Evolutionary conservation across 2,797 vertebrate genomes (phyloP).

Genomic region (Rhinichthys osculus): DNA sequence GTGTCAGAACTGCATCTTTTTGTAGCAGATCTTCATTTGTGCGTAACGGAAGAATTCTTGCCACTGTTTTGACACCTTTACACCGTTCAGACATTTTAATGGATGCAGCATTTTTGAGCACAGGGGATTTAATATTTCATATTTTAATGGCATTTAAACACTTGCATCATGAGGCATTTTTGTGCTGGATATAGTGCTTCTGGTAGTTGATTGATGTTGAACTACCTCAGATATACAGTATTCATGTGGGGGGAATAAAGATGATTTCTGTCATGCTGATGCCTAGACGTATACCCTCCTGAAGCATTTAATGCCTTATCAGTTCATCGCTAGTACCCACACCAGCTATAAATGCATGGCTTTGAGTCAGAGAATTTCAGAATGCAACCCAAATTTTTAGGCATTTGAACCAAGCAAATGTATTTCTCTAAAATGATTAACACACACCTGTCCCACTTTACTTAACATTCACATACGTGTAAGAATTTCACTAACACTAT

Average conservation of each 20-base stretch:
- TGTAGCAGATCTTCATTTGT: too few species aligned
- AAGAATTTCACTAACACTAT: too few species aligned
- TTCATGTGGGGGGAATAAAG: not conserved
- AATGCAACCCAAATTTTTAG: too few species aligned
- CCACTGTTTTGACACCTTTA: not conserved
- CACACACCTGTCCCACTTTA: too few species aligned
- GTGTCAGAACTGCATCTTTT: not conserved
- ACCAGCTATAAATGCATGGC: slow-evolving; percentile 4
- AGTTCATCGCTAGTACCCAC: not conserved
- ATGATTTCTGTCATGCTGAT: slow-evolving; percentile 9
- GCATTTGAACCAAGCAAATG: too few species aligned
- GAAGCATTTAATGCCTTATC: slow-evolving; percentile 11
- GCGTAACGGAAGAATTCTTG: not conserved
- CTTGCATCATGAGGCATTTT: slow-evolving; percentile 7
- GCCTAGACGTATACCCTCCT: not conserved
- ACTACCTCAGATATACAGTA: slow-evolving; percentile 14
- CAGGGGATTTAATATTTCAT: not conserved
- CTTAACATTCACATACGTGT: too few species aligned
- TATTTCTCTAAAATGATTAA: too few species aligned
- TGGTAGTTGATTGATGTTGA: slow-evolving; percentile 4
- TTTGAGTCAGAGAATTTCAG: not conserved
- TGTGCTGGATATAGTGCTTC: not conserved
- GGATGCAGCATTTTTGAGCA: not conserved
- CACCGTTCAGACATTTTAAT: not conserved
- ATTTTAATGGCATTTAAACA: not conserved